phyloP scores from a whole-genome alignment of 2,797 vertebrate species.

The Apogon hyalosoma region DNA sequence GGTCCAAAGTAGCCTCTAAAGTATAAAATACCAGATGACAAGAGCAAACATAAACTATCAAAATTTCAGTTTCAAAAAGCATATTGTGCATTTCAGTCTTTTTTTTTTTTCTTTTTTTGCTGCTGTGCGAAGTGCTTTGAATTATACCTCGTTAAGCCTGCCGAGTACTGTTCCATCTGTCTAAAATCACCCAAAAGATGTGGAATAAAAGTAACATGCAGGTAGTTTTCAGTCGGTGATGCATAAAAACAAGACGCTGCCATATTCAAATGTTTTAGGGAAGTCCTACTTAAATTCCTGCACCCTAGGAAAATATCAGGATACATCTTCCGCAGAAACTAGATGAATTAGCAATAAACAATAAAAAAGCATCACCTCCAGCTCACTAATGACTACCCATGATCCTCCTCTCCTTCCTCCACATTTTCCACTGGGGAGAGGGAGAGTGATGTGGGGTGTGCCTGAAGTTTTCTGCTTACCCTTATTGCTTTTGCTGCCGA shows the following conservation, averaged over 20 bases:
- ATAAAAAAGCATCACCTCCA: conserved; percentile 73
- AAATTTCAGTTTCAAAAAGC: conserved; percentile 26
- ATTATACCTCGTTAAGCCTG: conserved; percentile 12
- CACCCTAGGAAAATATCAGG: conserved; percentile 57
- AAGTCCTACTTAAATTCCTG: conserved; percentile 48
- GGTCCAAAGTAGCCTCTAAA: conserved; percentile 26
- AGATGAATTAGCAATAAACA: conserved; percentile 79
- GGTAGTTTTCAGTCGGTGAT: conserved; percentile 21
- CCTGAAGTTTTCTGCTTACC: conserved; percentile 78
- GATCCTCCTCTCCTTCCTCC: conserved; percentile 73
- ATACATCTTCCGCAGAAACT: conserved; percentile 60
- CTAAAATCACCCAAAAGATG: conserved; percentile 16
- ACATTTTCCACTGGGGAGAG: conserved; percentile 68
- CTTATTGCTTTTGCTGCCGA: conserved; percentile 83
- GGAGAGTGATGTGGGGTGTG: conserved; percentile 71
- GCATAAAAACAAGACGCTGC: conserved; percentile 36
- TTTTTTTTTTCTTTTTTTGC: not conserved
- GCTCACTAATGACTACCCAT: conserved; percentile 82
- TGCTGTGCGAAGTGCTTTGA: conserved; percentile 15
- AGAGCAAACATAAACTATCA: conserved; percentile 28
- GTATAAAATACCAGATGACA: conserved; percentile 26
- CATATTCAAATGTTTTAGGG: conserved; percentile 36
- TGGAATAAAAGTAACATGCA: conserved; percentile 14
- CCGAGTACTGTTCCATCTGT: conserved; percentile 14
- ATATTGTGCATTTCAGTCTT: conserved; percentile 24